phyloP scores from a whole-genome alignment of 2,797 vertebrate genomes.

The Myiothlypis coronata region DNA sequence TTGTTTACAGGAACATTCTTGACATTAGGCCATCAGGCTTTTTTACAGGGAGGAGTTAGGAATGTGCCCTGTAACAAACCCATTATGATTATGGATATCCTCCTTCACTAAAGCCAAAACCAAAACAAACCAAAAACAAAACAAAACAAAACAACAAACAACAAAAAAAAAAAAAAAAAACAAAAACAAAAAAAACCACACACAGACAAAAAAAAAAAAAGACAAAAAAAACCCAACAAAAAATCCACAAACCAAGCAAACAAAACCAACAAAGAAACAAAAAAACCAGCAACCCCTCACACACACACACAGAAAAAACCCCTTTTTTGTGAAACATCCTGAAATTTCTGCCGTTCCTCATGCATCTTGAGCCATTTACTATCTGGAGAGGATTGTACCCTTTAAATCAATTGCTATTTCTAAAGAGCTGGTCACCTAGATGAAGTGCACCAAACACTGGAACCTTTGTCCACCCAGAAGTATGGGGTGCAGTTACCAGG shows the following conservation, averaged over 20 bases:
- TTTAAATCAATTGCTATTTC: background rate
- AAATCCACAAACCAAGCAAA: background rate
- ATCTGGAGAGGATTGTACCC: background rate
- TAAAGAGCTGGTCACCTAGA: background rate
- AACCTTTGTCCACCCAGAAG: background rate
- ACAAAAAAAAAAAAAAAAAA: no score
- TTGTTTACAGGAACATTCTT: constrained; percentile 37
- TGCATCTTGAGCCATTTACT: background rate
- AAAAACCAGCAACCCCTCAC: background rate
- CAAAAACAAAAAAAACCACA: no score
- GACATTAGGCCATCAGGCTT: constrained; percentile 5
- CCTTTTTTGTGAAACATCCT: rapidly evolving
- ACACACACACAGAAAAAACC: background rate
- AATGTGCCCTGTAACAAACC: background rate
- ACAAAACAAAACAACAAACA: background rate
- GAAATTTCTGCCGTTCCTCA: background rate
- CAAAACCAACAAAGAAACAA: background rate
- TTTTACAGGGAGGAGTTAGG: background rate
- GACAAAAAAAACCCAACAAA: background rate
- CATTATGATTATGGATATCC: background rate
- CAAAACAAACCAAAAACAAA: background rate
- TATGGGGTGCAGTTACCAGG: background rate
- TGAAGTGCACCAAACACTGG: background rate
- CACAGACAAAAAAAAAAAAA: no score
- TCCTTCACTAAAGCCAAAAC: background rate